Conservation (phyloP, 2,888 invertebrate species). For the Melanophora roralis region DNA sequence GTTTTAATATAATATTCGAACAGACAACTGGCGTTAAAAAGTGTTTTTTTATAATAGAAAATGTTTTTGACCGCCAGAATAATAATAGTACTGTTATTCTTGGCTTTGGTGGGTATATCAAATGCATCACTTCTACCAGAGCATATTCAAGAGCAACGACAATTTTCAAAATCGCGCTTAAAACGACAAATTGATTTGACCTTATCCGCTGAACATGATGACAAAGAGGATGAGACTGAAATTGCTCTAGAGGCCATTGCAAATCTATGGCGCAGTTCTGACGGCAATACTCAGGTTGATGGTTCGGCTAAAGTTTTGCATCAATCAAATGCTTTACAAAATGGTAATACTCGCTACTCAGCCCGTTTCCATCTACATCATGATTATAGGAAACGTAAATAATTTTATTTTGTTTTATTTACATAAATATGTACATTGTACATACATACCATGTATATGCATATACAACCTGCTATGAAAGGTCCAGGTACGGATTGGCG, state of each 20-base stretch:
- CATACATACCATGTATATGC: too few species aligned
- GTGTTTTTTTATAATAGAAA: background rate
- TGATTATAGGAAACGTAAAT: slow-evolving; percentile 70
- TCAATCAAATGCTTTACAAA: slow-evolving; percentile 68
- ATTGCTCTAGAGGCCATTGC: slow-evolving; percentile 75
- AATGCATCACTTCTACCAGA: slow-evolving; percentile 18
- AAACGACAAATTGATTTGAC: slow-evolving; percentile 75
- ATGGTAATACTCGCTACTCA: slow-evolving; percentile 75
- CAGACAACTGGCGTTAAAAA: slow-evolving; percentile 7
- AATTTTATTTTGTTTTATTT: slow-evolving; percentile 47
- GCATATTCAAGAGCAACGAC: background rate
- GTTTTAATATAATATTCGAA: slow-evolving; percentile 35
- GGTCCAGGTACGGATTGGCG: slow-evolving; percentile 71
- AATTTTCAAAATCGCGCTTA: slow-evolving; percentile 46
- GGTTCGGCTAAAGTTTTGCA: slow-evolving; percentile 75
- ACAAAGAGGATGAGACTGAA: slow-evolving; percentile 74
- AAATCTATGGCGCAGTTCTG: slow-evolving; percentile 74
- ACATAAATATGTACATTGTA: too few species aligned
- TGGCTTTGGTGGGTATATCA: slow-evolving; percentile 12
- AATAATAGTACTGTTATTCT: slow-evolving; percentile 24
- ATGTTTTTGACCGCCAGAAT: slow-evolving; percentile 36
- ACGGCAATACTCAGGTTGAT: slow-evolving; percentile 74
- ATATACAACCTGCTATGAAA: slow-evolving; percentile 40
- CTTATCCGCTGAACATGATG: slow-evolving; percentile 75
- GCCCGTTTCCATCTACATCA: slow-evolving; percentile 74